A percentile compares a stretch with the other conserved stretches of the same genome.
Evolutionary conservation across 35 echinoderm and acorn worm genomes (phyloP).

Genomic region (Antedon bifida): DNA sequence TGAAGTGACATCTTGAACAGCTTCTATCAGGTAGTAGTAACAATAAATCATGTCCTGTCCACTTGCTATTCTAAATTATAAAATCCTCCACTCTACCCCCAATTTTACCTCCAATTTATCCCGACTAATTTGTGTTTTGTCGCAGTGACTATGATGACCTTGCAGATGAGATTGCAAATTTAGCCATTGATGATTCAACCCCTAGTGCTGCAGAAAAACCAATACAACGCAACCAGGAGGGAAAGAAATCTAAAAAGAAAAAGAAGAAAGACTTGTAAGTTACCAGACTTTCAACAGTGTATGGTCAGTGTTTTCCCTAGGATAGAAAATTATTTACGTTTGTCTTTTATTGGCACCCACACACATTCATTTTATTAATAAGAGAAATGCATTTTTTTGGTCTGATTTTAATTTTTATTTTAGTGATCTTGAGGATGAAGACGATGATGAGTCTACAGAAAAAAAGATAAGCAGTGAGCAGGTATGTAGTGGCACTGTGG

Average conservation of each 20-base stretch:
- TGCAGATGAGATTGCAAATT: background rate
- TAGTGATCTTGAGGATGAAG: background rate
- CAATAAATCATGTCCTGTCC: too few species aligned
- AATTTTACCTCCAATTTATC: too few species aligned
- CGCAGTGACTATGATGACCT: background rate
- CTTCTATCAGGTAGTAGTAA: too few species aligned
- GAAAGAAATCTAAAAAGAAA: constrained; percentile 32
- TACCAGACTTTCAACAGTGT: background rate
- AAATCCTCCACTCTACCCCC: too few species aligned
- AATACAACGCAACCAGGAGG: background rate
- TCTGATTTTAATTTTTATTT: background rate
- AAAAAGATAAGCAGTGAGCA: background rate
- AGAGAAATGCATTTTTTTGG: background rate
- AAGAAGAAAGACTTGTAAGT: constrained; percentile 41
- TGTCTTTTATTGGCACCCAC: too few species aligned
- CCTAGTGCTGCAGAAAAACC: background rate
- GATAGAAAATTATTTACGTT: background rate
- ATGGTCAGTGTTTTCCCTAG: background rate
- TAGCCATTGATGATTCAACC: background rate
- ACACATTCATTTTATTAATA: background rate
- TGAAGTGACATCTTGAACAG: too few species aligned
- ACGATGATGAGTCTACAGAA: background rate
- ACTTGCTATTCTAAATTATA: too few species aligned
- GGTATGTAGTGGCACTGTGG: background rate
- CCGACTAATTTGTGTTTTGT: background rate